A percentile compares a stretch with the other conserved stretches of the same genome.
Conservation (phyloP, 2,113 vertebrate species). For the Archilochus colubris region DNA sequence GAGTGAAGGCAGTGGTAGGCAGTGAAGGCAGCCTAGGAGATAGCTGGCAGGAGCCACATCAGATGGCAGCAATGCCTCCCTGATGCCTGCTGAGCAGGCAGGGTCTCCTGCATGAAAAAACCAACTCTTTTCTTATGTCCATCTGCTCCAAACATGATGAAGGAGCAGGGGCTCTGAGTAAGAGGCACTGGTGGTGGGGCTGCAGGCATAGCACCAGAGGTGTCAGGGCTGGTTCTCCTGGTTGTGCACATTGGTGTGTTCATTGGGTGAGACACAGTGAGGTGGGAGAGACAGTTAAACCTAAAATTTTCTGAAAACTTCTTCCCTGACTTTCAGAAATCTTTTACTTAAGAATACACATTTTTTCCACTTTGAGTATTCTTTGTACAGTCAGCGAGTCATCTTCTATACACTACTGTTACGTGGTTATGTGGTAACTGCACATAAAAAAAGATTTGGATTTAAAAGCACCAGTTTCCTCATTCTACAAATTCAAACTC, state of each 20-base stretch:
- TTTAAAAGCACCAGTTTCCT: not conserved
- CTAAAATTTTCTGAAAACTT: not conserved
- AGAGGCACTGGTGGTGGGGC: not conserved
- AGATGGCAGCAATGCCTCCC: not conserved
- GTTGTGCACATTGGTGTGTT: fast-evolving
- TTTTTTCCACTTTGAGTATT: not conserved
- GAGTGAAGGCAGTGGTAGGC: not conserved
- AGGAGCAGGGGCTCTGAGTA: not conserved
- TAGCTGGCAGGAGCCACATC: not conserved
- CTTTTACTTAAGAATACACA: not conserved
- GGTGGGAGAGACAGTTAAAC: not conserved
- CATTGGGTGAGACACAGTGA: fast-evolving
- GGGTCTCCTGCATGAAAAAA: not conserved
- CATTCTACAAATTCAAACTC: not conserved
- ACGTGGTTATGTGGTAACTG: not conserved
- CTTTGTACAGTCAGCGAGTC: not conserved
- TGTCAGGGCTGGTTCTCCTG: not conserved
- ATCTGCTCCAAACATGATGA: not conserved
- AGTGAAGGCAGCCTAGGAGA: not conserved
- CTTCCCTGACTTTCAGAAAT: not conserved
- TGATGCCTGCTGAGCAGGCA: not conserved
- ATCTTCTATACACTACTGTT: not conserved
- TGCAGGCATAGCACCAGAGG: not conserved
- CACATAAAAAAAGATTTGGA: not conserved
- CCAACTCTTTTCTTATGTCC: not conserved